Evolutionary conservation across 2,113 vertebrate species (phyloP).

Genomic region (Trematocara macrostoma): DNA sequence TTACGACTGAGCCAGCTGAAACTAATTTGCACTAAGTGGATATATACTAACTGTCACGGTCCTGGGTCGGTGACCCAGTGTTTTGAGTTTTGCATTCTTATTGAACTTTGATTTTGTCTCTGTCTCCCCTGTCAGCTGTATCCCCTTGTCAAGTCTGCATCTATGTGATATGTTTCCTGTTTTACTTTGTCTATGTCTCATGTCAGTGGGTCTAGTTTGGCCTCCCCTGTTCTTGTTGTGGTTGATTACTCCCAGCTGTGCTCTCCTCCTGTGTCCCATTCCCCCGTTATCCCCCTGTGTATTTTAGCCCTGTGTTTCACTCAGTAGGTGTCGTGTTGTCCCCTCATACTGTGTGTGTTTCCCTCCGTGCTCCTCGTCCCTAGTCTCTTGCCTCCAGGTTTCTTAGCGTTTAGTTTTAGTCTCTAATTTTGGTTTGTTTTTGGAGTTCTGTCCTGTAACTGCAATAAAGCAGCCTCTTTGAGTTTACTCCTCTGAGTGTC

Average conservation of each 20-base stretch:
- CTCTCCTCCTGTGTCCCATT: background rate
- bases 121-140: background rate
- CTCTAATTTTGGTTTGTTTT: background rate
- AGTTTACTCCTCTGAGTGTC: background rate
- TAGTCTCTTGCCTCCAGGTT: background rate
- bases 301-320: background rate
- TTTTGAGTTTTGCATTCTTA: background rate
- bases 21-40: background rate
- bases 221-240: background rate
- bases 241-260: background rate
- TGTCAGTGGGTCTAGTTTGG: background rate
- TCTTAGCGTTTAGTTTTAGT: rapidly evolving
- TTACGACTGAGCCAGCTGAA: background rate
- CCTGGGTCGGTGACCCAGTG: background rate
- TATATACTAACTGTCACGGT: background rate
- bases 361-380: rapidly evolving
- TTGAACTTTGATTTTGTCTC: background rate
- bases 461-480: background rate
- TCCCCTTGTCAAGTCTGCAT: background rate
- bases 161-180: background rate
- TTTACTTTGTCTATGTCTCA: background rate
- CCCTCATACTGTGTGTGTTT: background rate
- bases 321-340: background rate
- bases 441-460: background rate
- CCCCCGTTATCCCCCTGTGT: background rate